Conservation (phyloP, 2,113 vertebrate species). For the Lonchura striata region DNA sequence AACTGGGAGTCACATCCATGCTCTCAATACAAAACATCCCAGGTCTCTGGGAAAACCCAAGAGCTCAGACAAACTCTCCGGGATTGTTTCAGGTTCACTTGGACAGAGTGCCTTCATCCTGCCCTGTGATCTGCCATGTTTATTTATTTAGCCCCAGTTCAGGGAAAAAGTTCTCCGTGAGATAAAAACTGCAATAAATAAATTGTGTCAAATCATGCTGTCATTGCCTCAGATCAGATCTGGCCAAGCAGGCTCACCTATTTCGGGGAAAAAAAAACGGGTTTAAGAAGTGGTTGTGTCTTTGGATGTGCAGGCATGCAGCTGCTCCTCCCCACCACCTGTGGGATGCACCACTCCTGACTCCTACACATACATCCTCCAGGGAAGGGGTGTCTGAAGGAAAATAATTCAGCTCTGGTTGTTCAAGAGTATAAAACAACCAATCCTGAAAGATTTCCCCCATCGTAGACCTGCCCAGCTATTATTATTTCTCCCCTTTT, state of each 20-base stretch:
- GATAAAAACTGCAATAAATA: neutral
- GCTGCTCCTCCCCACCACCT: neutral
- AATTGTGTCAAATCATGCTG: neutral
- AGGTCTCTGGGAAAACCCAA: neutral
- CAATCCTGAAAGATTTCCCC: neutral
- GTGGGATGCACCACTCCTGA: fast-evolving
- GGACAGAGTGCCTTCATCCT: neutral
- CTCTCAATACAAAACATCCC: neutral
- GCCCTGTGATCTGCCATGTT: neutral
- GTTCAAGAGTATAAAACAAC: neutral
- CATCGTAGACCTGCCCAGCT: fast-evolving
- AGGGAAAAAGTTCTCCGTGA: neutral
- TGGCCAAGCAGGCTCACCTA: neutral
- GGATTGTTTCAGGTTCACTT: neutral
- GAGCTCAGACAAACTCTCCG: neutral
- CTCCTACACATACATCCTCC: too few relatives aligned
- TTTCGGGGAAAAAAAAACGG: neutral
- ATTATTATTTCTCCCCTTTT: neutral
- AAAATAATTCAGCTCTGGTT: neutral
- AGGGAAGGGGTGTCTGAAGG: neutral
- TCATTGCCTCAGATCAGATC: fast-evolving
- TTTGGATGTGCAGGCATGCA: neutral
- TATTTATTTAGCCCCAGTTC: neutral
- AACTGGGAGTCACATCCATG: fast-evolving
- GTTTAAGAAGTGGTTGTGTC: fast-evolving